These are phyloP conservation scores for Leptarthrus brevirostris DNA, from an alignment of 2,888 invertebrate species.

Conservation along the genomic window DNA sequence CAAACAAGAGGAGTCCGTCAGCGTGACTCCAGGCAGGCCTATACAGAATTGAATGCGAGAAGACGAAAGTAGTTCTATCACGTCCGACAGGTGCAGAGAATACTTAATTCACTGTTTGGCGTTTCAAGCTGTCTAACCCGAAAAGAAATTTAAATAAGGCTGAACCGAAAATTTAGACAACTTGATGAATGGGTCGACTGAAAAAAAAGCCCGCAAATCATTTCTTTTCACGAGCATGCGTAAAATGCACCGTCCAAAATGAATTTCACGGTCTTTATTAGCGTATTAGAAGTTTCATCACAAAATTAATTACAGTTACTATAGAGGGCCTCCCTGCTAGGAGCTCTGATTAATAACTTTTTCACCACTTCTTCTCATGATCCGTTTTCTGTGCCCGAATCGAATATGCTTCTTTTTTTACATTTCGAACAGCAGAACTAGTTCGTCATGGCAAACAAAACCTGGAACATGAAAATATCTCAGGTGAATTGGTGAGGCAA, in stretches of 20 bases:
- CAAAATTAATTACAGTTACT: conserved; percentile 42
- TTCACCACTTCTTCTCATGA: conserved; percentile 22
- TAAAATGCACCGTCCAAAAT: conserved; percentile 43
- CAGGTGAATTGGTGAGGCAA: conserved; percentile 1
- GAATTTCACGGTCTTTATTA: conserved; percentile 48
- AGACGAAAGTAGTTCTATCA: neutral
- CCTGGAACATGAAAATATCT: neutral
- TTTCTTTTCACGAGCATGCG: conserved; percentile 24
- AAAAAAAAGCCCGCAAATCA: conserved; percentile 37
- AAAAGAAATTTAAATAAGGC: conserved; percentile 32
- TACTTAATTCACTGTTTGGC: conserved; percentile 10
- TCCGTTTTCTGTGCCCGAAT: neutral
- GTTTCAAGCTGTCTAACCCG: conserved; percentile 4
- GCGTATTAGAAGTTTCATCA: conserved; percentile 47
- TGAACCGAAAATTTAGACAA: neutral
- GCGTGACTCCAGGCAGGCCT: neutral
- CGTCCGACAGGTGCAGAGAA: conserved; percentile 11
- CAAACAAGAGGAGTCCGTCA: conserved; percentile 3
- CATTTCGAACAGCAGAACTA: conserved; percentile 14
- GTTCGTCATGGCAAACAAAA: conserved; percentile 16
- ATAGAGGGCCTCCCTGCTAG: conserved; percentile 23
- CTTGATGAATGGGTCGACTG: conserved; percentile 26
- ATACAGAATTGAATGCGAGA: neutral
- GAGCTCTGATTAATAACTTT: conserved; percentile 45
- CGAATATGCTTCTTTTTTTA: neutral